Evolutionary conservation across 2,113 vertebrate species (phyloP).

Genomic region (Eretmochelys imbricata): DNA sequence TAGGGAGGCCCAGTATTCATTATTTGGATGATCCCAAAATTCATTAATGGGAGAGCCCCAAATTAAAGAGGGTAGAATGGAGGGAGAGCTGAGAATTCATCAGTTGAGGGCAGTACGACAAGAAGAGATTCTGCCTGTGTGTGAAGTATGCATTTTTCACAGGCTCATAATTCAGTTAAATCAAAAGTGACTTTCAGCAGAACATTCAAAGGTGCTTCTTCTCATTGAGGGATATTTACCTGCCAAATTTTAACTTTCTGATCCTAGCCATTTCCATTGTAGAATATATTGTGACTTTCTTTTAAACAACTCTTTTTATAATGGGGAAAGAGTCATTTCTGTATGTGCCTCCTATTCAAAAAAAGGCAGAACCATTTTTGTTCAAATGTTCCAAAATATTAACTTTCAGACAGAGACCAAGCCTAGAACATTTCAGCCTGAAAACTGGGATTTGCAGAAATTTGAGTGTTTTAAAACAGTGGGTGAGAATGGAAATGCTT

Average conservation of each 20-base stretch:
- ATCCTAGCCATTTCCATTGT: neutral
- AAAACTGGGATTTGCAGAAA: neutral
- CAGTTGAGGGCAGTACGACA: neutral
- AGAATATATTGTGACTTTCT: neutral
- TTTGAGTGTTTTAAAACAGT: neutral
- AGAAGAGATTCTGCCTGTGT: fast-evolving
- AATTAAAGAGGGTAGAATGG: neutral
- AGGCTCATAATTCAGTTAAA: neutral
- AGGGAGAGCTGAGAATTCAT: neutral
- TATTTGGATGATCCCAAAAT: neutral
- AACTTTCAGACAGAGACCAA: neutral
- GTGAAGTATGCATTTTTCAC: neutral
- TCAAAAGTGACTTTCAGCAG: neutral
- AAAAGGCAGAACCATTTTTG: neutral
- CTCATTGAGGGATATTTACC: neutral
- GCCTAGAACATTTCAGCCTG: neutral
- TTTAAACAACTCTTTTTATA: neutral
- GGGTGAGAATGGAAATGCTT: neutral
- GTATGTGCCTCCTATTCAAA: fast-evolving
- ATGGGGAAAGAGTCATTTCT: neutral
- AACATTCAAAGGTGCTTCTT: neutral
- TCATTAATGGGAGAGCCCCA: neutral
- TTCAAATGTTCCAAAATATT: neutral
- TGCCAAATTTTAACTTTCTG: neutral
- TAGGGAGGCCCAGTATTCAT: neutral